These are phyloP conservation scores for Gambelia wislizenii DNA, from an alignment of 2,797 vertebrate species.

Conservation along the genomic window DNA sequence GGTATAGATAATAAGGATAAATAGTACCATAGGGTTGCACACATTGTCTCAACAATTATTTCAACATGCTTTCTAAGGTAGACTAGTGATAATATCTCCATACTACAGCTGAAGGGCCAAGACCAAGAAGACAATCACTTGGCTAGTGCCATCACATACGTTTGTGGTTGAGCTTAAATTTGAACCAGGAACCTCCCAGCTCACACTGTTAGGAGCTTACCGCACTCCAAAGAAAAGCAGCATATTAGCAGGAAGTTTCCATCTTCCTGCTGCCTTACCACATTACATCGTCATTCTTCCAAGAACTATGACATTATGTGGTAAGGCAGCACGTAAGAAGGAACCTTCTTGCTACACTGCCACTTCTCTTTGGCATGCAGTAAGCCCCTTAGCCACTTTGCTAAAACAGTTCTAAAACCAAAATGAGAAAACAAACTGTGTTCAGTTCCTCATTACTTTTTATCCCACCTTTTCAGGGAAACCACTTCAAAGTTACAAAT, in stretches of 20 bases:
- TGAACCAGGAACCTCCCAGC: not conserved
- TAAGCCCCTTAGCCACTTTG: not conserved
- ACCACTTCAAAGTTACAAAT: not conserved
- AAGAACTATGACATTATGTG: too few species aligned
- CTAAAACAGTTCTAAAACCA: not conserved
- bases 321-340: too few species aligned
- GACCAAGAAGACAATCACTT: not conserved
- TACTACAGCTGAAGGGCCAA: not conserved
- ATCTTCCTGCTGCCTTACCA: too few species aligned
- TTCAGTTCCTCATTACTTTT: not conserved
- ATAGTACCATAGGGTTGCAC: not conserved
- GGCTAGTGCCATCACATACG: too few species aligned
- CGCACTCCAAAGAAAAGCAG: too few species aligned
- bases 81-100: not conserved
- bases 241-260: too few species aligned
- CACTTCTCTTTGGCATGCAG: too few species aligned
- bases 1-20: not conserved
- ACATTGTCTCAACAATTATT: not conserved
- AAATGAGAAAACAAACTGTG: not conserved
- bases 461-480: not conserved
- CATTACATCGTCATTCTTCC: too few species aligned
- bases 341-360: too few species aligned
- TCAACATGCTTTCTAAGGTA: not conserved
- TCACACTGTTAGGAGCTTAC: too few species aligned
- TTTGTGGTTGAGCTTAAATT: not conserved